phyloP scores from a whole-genome alignment of 2,888 invertebrate species.

The Conops quadrifasciatus region DNA sequence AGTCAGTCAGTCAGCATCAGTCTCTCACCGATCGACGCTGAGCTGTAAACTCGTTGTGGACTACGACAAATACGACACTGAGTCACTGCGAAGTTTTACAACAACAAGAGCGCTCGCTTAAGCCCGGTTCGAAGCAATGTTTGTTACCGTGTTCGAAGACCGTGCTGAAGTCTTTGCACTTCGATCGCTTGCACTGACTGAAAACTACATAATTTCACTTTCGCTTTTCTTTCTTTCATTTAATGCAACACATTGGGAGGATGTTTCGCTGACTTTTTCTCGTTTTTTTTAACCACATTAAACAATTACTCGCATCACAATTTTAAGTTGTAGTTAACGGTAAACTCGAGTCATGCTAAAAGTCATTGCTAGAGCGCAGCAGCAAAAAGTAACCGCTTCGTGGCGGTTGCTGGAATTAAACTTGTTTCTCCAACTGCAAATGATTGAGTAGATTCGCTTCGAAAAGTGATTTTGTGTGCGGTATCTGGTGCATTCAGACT shows the following conservation, averaged over 20 bases:
- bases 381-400: too few relatives aligned
- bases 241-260: neutral
- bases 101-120: too few relatives aligned
- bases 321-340: conserved; percentile 16
- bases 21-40: too few relatives aligned
- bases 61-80: neutral
- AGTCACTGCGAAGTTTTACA: too few relatives aligned
- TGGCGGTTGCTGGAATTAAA: neutral
- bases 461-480: too few relatives aligned
- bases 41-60: neutral
- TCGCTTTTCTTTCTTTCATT: conserved; percentile 40
- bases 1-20: too few relatives aligned
- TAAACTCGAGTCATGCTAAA: neutral
- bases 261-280: neutral
- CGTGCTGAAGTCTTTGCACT: conserved; percentile 8
- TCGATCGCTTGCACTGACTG: neutral
- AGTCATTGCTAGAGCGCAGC: conserved; percentile 25
- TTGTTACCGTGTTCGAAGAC: neutral
- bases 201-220: conserved; percentile 35
- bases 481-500: too few relatives aligned
- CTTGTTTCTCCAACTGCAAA: conserved; percentile 9
- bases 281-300: neutral
- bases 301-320: conserved; percentile 18
- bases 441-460: too few relatives aligned
- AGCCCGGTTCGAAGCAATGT: too few relatives aligned